These are phyloP conservation scores for Peromyscus nudipes DNA, from an alignment of 2,797 vertebrate species.

Conservation along the genomic window DNA sequence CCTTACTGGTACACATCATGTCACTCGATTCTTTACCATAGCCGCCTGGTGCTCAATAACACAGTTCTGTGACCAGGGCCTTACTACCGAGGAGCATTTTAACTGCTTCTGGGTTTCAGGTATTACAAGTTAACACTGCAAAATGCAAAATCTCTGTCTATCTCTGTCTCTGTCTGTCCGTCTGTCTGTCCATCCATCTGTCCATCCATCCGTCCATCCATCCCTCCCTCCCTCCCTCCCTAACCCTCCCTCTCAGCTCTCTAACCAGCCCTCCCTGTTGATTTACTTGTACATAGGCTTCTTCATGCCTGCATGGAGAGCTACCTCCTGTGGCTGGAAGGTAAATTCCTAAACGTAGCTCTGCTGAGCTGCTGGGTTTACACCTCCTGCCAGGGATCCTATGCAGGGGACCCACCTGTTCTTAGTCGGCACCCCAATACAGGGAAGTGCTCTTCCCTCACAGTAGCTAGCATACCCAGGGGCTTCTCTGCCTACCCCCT, in stretches of 20 bases:
- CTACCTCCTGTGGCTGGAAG: background rate
- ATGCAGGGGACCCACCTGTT: background rate
- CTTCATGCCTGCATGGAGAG: background rate
- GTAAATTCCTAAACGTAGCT: background rate
- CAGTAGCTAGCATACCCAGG: background rate
- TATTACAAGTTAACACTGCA: background rate
- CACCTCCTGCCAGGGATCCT: background rate
- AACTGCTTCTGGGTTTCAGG: conserved; percentile 27
- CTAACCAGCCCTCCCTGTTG: background rate
- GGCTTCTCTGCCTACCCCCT: background rate
- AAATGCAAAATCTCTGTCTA: background rate
- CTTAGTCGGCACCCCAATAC: background rate
- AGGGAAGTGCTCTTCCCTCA: background rate
- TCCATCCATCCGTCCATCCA: too few relatives aligned
- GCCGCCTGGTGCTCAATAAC: background rate
- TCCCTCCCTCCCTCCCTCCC: too few relatives aligned
- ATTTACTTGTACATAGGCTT: background rate
- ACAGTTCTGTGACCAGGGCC: background rate
- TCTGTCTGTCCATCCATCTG: background rate
- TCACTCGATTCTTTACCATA: background rate
- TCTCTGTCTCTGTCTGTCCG: background rate
- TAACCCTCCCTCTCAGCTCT: background rate
- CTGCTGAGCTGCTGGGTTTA: background rate
- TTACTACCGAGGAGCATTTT: background rate
- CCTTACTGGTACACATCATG: background rate